A percentile compares a stretch with the other conserved stretches of the same genome.
phyloP scores from a whole-genome alignment of 92 coral and sea anemone species.

The Blastomussa wellsi region DNA sequence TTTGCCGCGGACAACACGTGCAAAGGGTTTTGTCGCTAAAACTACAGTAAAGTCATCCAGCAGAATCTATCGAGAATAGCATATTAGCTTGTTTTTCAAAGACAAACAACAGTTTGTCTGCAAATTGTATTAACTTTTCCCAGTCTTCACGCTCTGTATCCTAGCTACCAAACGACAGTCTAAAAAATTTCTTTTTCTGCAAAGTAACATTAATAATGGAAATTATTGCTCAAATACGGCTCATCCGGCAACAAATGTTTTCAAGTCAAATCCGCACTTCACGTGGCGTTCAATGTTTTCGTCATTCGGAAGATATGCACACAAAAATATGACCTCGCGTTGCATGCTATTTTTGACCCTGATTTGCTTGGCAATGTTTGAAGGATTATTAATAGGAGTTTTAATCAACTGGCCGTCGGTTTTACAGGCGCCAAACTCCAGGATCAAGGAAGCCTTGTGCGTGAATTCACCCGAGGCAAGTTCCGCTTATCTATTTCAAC shows the following conservation, averaged over 20 bases:
- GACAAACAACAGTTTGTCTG: neutral
- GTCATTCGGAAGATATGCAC: neutral
- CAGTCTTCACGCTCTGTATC: neutral
- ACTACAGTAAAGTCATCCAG: neutral
- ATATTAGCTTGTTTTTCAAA: neutral
- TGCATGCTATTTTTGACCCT: neutral
- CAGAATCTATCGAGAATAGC: neutral
- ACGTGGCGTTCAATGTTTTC: neutral
- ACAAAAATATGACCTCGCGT: conserved; percentile 1
- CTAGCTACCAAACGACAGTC: neutral
- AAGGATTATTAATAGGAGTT: conserved; percentile 18
- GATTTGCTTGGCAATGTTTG: neutral
- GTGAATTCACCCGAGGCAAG: conserved; percentile 41
- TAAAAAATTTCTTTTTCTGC: neutral
- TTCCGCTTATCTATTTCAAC: conserved; percentile 15
- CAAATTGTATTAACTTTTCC: neutral
- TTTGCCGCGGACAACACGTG: too few relatives aligned
- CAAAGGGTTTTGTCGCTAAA: too few relatives aligned
- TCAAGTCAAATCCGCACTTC: neutral
- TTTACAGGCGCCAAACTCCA: conserved; percentile 9
- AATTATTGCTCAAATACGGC: neutral
- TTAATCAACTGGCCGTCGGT: conserved; percentile 22
- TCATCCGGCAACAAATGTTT: neutral
- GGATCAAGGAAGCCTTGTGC: conserved; percentile 25
- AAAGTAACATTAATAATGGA: neutral